phyloP scores from a whole-genome alignment of 2,888 invertebrate species.

The Sminthurides aquaticus region DNA sequence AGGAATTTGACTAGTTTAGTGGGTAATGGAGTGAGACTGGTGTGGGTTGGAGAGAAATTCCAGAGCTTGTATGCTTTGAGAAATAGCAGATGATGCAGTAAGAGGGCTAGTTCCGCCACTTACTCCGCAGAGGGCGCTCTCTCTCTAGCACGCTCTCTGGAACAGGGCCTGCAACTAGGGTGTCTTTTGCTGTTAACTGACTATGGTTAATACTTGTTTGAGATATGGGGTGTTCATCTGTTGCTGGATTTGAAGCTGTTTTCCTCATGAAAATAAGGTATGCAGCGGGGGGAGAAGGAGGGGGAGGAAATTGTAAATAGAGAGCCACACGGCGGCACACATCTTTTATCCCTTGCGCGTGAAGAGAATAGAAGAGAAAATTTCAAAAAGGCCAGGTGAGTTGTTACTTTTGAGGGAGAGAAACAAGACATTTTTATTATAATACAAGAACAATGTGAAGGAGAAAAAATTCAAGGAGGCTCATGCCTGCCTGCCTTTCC shows the following conservation, averaged over 20 bases:
- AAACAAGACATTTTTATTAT: background rate
- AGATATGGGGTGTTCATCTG: background rate
- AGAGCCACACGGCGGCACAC: background rate
- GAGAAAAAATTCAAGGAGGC: background rate
- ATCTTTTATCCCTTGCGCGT: background rate
- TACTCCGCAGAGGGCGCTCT: too few relatives aligned
- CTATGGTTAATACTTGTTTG: too few relatives aligned
- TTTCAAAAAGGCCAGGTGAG: background rate
- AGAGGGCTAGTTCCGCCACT: background rate
- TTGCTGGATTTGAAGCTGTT: background rate
- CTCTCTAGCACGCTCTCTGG: too few relatives aligned
- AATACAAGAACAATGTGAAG: background rate
- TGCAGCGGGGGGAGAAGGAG: background rate
- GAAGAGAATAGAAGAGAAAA: background rate
- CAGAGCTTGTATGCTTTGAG: too few relatives aligned
- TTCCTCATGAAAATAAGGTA: background rate
- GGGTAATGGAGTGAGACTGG: background rate
- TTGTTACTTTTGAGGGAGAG: background rate
- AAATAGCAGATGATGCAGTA: background rate
- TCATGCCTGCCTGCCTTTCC: background rate
- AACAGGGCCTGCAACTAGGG: too few relatives aligned
- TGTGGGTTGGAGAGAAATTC: background rate
- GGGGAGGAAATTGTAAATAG: background rate
- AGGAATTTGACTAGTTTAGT: background rate
- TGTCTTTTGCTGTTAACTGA: too few relatives aligned